A percentile compares a stretch with the other conserved stretches of the same genome.
Evolutionary conservation across 2,888 invertebrate species (phyloP).

Genomic region (Lingula anatina): DNA sequence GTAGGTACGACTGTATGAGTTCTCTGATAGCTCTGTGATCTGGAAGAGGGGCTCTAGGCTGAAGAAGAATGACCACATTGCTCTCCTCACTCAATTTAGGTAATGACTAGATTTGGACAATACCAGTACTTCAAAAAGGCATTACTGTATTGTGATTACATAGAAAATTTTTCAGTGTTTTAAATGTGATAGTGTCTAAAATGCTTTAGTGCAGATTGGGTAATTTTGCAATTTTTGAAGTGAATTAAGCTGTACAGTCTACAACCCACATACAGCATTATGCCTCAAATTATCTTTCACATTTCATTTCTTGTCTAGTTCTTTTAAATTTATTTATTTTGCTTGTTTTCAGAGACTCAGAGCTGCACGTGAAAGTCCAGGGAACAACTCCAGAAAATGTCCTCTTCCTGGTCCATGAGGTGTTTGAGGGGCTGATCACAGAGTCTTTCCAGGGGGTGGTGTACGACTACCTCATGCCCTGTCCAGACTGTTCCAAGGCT

Average conservation of each 20-base stretch:
- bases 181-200: background rate
- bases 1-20: conserved; percentile 46
- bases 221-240: too few relatives aligned
- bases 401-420: conserved; percentile 48
- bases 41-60: conserved; percentile 51
- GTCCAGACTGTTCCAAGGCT: conserved; percentile 38
- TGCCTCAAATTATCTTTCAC: too few relatives aligned
- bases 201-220: too few relatives aligned
- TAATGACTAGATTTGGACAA: conserved; percentile 7
- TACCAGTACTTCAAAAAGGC: too few relatives aligned
- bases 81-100: conserved; percentile 40
- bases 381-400: conserved; percentile 48
- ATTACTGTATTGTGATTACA: background rate
- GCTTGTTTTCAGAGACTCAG: conserved; percentile 23
- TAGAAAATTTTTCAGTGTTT: too few relatives aligned
- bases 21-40: conserved; percentile 40
- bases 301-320: too few relatives aligned
- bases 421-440: conserved; percentile 42
- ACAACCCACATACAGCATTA: too few relatives aligned
- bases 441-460: conserved; percentile 47
- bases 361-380: conserved; percentile 35
- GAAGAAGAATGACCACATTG: conserved; percentile 45
- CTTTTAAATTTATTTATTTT: too few relatives aligned
- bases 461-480: conserved; percentile 47
- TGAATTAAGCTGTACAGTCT: too few relatives aligned